Evolutionary conservation across 2,888 invertebrate species (phyloP).

Genomic region (Zhengitettix transpicula): DNA sequence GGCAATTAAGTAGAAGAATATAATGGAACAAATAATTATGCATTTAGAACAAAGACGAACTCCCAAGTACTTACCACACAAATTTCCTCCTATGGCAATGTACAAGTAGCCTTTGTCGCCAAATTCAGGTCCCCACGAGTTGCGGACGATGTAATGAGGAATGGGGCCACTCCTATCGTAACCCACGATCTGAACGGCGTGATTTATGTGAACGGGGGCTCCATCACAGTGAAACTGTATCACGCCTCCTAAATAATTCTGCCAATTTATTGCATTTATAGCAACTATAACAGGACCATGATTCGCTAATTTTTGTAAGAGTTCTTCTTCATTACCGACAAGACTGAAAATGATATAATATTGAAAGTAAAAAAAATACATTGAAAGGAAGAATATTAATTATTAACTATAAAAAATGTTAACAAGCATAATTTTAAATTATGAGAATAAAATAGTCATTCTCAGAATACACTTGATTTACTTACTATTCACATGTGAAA

Average conservation of each 20-base stretch:
- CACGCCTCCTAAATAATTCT: conserved; percentile 69
- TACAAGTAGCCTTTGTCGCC: conserved; percentile 62
- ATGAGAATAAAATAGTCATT: neutral
- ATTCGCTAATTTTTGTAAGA: conserved; percentile 39
- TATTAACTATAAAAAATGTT: neutral
- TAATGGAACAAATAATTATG: neutral
- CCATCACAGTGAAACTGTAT: conserved; percentile 66
- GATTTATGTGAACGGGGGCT: conserved; percentile 42
- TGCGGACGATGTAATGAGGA: conserved; percentile 68
- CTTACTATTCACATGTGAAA: conserved; percentile 52
- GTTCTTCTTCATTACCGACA: conserved; percentile 42
- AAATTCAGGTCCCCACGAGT: conserved; percentile 69
- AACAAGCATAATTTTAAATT: neutral
- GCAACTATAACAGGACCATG: conserved; percentile 67
- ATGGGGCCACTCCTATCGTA: conserved; percentile 54
- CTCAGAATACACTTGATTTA: no score
- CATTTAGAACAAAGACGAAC: neutral
- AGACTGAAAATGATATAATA: conserved; percentile 31
- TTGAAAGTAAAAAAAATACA: neutral
- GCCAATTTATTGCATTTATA: conserved; percentile 72
- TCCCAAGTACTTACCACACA: conserved; percentile 42
- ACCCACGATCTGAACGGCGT: conserved; percentile 70
- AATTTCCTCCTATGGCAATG: conserved; percentile 54
- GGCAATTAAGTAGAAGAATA: no score
- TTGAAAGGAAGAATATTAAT: neutral